Evolutionary conservation across 2,888 invertebrate genomes (phyloP), one percentile per base, ranked within the genome.

Genomic region (Drosophila rellima): DNA sequence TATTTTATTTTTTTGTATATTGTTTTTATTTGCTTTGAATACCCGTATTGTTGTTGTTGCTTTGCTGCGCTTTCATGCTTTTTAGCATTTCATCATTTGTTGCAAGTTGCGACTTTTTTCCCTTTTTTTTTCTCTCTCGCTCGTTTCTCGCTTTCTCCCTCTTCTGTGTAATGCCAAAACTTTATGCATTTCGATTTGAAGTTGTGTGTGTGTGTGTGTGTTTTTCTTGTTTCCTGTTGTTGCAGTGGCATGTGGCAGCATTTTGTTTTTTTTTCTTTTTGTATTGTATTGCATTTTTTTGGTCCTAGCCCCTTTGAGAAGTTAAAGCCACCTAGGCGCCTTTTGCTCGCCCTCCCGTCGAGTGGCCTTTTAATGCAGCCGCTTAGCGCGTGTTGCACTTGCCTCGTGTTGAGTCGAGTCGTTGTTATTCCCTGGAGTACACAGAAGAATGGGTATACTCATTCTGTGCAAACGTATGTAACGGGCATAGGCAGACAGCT

Each of bases 11-110:
- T 56, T 8, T 26, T 40, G 39, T 39, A n/a, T 59, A 44, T 37
- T 42, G 20, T 29, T 33, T 26, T 23, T 15, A 4, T 54, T 37
- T 65, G 57, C 42, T 26, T 15, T 7, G n/a, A 23, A 29, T 39
- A 20, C 20, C 10, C 45, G 17, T 59, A 13, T 3, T 39, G 42
- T 60, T 57, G 48, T 20, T 50, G 31, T 48, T 66, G 64, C 31
- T 63, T 42, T 62, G 65, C 35, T 66, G 68, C 52, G 52, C 50
- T 78, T 82, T 77, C 68, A 80, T 80, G 80, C 81, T 70, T 83
- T 82, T 80, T 76, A 76, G 73, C 81, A 83, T 82, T 82, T 76
- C 81, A 87, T 78, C 87, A 87, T 76, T 82, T 82, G 84, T 78
- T 75, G 81, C 84, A 69, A 82, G 51, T 74, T 70, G 44, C 56